These are phyloP conservation scores for Aplochiton taeniatus DNA, from an alignment of 2,797 vertebrate species.

Conservation along the genomic window DNA sequence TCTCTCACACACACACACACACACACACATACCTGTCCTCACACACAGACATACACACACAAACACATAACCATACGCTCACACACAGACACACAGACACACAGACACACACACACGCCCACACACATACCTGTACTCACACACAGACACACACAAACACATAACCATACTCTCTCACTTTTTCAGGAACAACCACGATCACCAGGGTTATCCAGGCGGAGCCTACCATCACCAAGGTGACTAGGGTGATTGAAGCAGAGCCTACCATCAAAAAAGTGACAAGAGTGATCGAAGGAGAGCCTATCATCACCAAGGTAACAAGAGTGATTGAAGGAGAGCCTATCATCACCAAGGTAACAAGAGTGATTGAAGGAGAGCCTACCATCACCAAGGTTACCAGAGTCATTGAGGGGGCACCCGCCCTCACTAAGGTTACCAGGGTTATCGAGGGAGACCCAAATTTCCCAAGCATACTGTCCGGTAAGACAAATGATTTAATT, in stretches of 20 bases:
- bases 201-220: constrained; percentile 76
- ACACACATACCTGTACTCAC: no score
- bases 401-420: constrained; percentile 55
- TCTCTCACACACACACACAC: constrained; percentile 4
- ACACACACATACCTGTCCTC: not conserved
- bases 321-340: constrained; percentile 75
- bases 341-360: constrained; percentile 76
- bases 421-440: constrained; percentile 81
- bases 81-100: no score
- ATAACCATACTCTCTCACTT: no score
- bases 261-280: constrained; percentile 78
- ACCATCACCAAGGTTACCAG: constrained; percentile 23
- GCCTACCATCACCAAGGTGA: constrained; percentile 75
- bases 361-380: constrained; percentile 59
- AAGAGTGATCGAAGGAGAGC: constrained; percentile 63
- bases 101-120: no score
- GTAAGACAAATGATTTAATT: not conserved
- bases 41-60: no score
- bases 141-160: no score
- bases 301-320: constrained; percentile 66
- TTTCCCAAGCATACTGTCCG: not conserved
- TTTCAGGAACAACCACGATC: constrained; percentile 57
- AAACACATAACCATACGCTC: no score
- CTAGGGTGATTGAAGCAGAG: constrained; percentile 73
- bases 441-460: constrained; percentile 45